Evolutionary conservation across 1,140 invertebrate species (phyloP), one percentile per base, ranked within the genome.

Genomic region (Procambarus virginalis): DNA sequence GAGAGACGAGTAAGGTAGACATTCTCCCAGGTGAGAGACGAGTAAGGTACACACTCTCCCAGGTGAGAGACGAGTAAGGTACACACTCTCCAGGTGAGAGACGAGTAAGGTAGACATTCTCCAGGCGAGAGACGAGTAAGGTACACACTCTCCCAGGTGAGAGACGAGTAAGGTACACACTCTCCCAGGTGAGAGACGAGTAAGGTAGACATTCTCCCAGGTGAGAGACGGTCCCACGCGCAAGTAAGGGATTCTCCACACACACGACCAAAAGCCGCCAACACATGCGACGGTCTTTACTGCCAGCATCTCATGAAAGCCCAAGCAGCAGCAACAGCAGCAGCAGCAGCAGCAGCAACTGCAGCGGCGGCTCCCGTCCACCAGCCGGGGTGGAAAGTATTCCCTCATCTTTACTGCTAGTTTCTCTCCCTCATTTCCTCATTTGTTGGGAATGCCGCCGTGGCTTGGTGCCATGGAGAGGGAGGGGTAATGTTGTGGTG

Each of bases 301-400:
- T 22, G 9, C 55, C 79, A 34, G 79, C 60, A 81, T 81, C 51
- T 81, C 79, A 81, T 81, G 79, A 60, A 81, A 81, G 79, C 34
- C 8, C 60, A 81, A 81, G 51, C 51, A 55, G 51, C 51, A 55
- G 51, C 51, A 55, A 5, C 51, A 55, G 51, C 51, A 55, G 51
- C 51, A 55, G 51, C 51, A 55, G 51, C 51, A 55, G 51, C 51
- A 55, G 51, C 51, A 55, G 51, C 51, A 55, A 2, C 51, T 1
- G 51, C 51, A 55, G 51, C 51, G 10, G 22, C 22, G 68, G n/a
- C n/a, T 22, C 20, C 6, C 22, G 22, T 73, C 68, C 68, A 3
- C 34, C 34, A 34, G 34, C 34, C 34, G 1, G 0, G 34, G 34
- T 34, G 34, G 34, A 34, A 34, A 34, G 34, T 34, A 34, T 34